phyloP scores from a whole-genome alignment of 2,797 vertebrate genomes.

The Poeciliopsis turneri region DNA sequence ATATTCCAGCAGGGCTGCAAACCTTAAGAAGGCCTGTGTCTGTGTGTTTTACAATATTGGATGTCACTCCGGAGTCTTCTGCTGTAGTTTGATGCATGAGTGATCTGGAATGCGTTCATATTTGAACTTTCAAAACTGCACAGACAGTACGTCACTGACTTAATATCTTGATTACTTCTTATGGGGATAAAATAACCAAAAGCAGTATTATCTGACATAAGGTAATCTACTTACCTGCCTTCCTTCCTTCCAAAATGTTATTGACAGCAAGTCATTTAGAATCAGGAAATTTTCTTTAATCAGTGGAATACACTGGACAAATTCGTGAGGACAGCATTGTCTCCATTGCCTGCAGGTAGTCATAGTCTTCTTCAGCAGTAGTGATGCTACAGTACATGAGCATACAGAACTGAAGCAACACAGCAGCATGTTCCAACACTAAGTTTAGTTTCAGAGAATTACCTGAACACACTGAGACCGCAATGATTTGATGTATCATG shows the following conservation, averaged over 20 bases:
- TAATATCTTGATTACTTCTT: background rate
- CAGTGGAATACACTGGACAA: too few relatives aligned
- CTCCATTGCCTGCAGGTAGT: background rate
- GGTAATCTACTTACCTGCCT: background rate
- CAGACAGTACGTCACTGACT: background rate
- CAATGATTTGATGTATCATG: background rate
- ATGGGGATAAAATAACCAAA: background rate
- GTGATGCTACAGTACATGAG: background rate
- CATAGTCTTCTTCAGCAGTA: background rate
- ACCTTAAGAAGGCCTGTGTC: slow-evolving; percentile 1
- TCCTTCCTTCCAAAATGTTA: background rate
- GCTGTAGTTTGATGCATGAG: background rate
- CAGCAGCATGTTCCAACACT: background rate
- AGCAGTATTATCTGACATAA: background rate
- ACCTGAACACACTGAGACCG: background rate
- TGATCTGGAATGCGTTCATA: background rate
- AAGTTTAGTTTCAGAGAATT: background rate
- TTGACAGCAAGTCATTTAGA: background rate
- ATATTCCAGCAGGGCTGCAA: slow-evolving; percentile 1
- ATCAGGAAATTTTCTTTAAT: background rate
- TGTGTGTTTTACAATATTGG: slow-evolving; percentile 12
- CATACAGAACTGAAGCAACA: background rate
- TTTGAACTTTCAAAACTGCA: slow-evolving; percentile 1
- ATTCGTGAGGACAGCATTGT: background rate
- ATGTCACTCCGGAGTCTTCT: slow-evolving; percentile 4